Base-by-base conservation (phyloP, 2,113 vertebrate genomes). In the Puma concolor region DNA sequence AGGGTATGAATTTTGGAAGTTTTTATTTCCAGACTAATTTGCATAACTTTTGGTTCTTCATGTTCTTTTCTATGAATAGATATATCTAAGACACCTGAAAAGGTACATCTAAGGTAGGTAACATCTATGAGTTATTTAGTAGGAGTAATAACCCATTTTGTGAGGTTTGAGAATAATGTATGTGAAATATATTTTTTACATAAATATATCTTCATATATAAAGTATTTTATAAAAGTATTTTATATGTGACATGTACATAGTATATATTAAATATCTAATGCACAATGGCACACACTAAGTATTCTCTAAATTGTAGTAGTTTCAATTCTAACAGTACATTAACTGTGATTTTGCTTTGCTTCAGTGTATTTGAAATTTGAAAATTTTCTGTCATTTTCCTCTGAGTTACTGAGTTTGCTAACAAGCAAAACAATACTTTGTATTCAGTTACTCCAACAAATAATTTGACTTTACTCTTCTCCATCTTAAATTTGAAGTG, bases 341-440 rank as follows among this genome's bases (percentile, higher is more conserved):
- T 80, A 93, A 15, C 41, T 82, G 25, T 76, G 76, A 57, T 94
- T 96, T 95, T 89, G 17, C 21, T 72, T 88, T 84, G 90, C 36
- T 93, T 89, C 82, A 85, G 33, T 85, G 33, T 81, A 60, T 80
- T 64, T 69, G 89, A 92, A 93, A 74, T 88, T 94, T 83, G 33
- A 81, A 17, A 87, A 23, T 33, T 90, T 94, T 93, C 54, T 87
- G 25, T 80, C 9, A 38, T 97, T 96, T 98, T 95, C 21, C 50
- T 94, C 31, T 91, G 27, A 96, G 82, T 80, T 82, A 41, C 66
- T 92, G 33, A 95, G 66, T 95, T 82, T 91, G 12, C 16, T 95
- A 44, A 72, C 7, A 96, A 92, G 41, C 13, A 69, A 93, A 93
- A 11, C 19, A 91, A 3, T 84, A 36, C 69, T 76, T 95, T n/a